Conservation (phyloP, 2,888 invertebrate species). For the Drepanosiphum platanoidis region DNA sequence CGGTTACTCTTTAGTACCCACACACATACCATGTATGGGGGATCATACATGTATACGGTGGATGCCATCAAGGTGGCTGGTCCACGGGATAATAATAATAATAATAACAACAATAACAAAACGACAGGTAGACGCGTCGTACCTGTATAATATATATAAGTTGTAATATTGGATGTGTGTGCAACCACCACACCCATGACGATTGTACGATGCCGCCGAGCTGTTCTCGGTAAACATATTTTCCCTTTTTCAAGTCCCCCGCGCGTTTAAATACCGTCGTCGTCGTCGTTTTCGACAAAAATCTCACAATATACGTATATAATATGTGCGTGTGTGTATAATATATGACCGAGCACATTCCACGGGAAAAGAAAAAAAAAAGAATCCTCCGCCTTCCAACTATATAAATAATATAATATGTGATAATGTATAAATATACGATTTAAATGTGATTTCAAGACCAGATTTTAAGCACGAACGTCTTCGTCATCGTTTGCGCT, state of each 20-base stretch:
- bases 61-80: not conserved
- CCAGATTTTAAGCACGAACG: not conserved
- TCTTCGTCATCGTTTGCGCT: not conserved
- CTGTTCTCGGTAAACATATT: constrained; percentile 50
- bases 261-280: constrained; percentile 1
- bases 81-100: constrained; percentile 15
- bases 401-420: not conserved
- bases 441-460: not conserved
- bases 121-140: constrained; percentile 29
- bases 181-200: constrained; percentile 33
- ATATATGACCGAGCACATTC: constrained; percentile 60
- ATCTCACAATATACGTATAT: constrained; percentile 1
- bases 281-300: constrained; percentile 35
- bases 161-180: not conserved
- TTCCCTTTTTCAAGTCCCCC: constrained; percentile 10
- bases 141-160: not conserved
- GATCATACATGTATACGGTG: not conserved
- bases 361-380: too few relatives aligned
- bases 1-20: not conserved
- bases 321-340: not conserved
- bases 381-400: not conserved
- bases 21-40: not conserved
- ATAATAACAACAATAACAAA: constrained; percentile 30
- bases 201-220: constrained; percentile 31
- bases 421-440: not conserved